Evolutionary conservation across 1,140 invertebrate genomes (phyloP).

Genomic region (Brachystomella parvula): DNA sequence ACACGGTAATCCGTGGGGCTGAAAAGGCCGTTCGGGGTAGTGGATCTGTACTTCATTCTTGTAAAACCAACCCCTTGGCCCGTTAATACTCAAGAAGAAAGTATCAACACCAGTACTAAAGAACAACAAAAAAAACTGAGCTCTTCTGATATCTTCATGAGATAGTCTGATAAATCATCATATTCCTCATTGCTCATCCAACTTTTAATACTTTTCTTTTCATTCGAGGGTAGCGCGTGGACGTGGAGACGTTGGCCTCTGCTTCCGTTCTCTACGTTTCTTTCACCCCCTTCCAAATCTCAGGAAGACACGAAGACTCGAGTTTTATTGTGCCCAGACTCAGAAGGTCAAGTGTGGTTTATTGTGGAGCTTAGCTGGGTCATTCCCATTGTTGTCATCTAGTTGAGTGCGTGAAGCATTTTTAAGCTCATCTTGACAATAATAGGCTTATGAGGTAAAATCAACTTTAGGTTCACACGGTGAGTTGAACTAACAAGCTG

Average conservation of each 20-base stretch:
- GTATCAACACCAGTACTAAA: slow-evolving; percentile 8
- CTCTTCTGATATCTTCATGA: not conserved
- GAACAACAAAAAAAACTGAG: not conserved
- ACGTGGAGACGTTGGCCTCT: not conserved
- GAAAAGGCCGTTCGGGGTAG: not conserved
- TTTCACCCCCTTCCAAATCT: not conserved
- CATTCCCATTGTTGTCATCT: not conserved
- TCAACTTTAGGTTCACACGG: no score
- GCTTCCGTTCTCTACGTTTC: not conserved
- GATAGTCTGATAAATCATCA: no score
- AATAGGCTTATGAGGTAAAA: no score
- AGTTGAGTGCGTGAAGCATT: not conserved
- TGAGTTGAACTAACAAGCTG: no score
- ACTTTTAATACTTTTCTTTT: no score
- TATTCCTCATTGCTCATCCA: no score
- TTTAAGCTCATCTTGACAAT: not conserved
- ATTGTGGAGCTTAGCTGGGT: not conserved
- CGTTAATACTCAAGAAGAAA: not conserved
- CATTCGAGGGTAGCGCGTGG: not conserved
- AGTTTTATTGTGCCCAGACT: no score
- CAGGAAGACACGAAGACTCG: no score
- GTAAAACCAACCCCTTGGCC: not conserved
- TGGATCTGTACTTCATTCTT: not conserved
- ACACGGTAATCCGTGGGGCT: slow-evolving; percentile 3
- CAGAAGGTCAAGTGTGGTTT: not conserved